Percentiles rank a stretch among this genome's conserved stretches.
These are phyloP conservation scores for Cordilura impudica DNA, from an alignment of 2,888 invertebrate species.

Conservation along the genomic window DNA sequence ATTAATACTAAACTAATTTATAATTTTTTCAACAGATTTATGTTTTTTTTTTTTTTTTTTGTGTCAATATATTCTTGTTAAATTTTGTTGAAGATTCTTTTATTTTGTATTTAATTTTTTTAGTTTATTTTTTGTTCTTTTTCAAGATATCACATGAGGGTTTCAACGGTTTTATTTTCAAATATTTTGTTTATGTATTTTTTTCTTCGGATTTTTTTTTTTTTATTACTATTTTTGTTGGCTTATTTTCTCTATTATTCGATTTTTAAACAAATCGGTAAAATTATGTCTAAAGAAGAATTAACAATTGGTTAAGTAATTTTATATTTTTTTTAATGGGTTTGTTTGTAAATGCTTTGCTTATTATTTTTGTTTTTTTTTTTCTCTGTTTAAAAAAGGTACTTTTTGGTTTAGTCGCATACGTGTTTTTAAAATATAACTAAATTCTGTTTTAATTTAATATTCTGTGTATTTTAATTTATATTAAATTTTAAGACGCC, in stretches of 20 bases:
- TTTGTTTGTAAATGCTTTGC: constrained; percentile 15
- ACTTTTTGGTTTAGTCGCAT: constrained; percentile 55
- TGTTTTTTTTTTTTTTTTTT: constrained; percentile 21
- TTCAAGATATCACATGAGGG: constrained; percentile 62
- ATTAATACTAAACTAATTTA: constrained; percentile 33
- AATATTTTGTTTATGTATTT: constrained; percentile 37
- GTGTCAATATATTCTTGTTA: too few species aligned
- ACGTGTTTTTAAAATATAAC: constrained; percentile 30
- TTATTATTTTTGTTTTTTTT: constrained; percentile 28
- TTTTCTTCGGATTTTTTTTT: constrained; percentile 46
- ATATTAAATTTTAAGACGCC: constrained; percentile 32
- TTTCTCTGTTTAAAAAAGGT: constrained; percentile 39
- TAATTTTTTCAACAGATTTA: neutral
- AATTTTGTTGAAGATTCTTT: constrained; percentile 36
- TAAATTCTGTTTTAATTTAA: constrained; percentile 33
- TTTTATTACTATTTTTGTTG: constrained; percentile 40
- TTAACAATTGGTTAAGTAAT: constrained; percentile 50
- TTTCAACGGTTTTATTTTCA: constrained; percentile 56
- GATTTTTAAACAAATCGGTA: constrained; percentile 58
- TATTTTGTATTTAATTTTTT: neutral
- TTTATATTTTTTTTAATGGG: constrained; percentile 1
- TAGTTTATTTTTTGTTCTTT: constrained; percentile 48
- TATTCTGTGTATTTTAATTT: constrained; percentile 24
- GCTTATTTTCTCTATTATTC: constrained; percentile 30
- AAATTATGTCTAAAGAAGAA: constrained; percentile 52